A percentile compares a stretch with the other conserved stretches of the same genome.
These are phyloP conservation scores for Psammodynastes pulverulentus DNA, from an alignment of 2,113 vertebrate genomes.

Conservation along the genomic window DNA sequence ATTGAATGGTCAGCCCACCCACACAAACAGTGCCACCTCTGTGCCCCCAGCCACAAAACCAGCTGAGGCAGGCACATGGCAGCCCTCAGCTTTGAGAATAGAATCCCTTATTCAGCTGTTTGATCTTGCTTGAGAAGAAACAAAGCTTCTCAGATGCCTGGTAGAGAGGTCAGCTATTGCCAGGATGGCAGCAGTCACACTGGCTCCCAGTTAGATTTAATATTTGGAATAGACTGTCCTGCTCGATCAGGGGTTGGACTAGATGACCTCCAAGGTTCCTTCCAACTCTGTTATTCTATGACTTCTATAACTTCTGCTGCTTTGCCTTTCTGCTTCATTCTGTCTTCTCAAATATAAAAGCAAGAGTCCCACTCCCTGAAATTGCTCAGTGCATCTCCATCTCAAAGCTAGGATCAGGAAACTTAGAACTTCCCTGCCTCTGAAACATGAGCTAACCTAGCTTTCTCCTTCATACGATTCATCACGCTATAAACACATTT, in stretches of 20 bases:
- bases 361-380: background rate
- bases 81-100: background rate
- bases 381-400: background rate
- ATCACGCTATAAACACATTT: conserved; percentile 3
- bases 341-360: background rate
- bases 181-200: background rate
- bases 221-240: too few relatives aligned
- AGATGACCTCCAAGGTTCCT: too few relatives aligned
- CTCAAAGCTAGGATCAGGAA: background rate
- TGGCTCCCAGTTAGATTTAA: background rate
- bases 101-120: background rate
- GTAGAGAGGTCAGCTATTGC: background rate
- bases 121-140: background rate
- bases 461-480: background rate
- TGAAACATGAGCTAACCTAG: background rate
- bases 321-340: background rate
- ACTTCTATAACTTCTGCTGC: background rate
- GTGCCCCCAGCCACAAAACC: background rate
- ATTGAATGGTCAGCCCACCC: background rate
- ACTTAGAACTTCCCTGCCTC: background rate
- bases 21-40: background rate
- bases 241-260: too few relatives aligned
- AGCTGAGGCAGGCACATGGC: background rate
- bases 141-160: background rate
- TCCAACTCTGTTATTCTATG: too few relatives aligned